Percentiles rank a stretch among this genome's conserved stretches.
Conservation (phyloP, 2,888 invertebrate species). For the Drosophila meridiana region DNA sequence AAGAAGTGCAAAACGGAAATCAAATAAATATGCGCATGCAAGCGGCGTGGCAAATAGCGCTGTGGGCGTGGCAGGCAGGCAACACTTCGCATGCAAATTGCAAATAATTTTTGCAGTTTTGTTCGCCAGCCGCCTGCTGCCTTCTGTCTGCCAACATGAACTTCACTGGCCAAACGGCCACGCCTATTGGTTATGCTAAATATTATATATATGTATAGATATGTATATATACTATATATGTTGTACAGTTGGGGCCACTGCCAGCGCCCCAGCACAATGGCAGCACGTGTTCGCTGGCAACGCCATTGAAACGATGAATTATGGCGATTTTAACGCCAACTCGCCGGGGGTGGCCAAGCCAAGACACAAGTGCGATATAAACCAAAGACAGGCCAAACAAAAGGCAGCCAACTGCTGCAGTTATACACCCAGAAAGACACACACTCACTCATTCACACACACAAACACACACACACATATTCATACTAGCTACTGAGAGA, state of each 20-base stretch:
- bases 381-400: slow-evolving; percentile 52
- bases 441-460: not conserved
- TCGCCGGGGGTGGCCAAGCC: slow-evolving; percentile 40
- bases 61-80: slow-evolving; percentile 10
- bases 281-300: slow-evolving; percentile 50
- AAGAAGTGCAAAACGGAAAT: slow-evolving; percentile 35
- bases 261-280: slow-evolving; percentile 21
- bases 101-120: slow-evolving; percentile 60
- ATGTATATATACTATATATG: not conserved
- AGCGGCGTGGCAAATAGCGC: slow-evolving; percentile 34
- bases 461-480: slow-evolving; percentile 2
- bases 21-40: slow-evolving; percentile 65
- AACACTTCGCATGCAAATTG: slow-evolving; percentile 65
- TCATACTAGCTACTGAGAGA: slow-evolving; percentile 19
- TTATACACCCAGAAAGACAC: slow-evolving; percentile 6
- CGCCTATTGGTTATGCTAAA: slow-evolving; percentile 55
- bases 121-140: slow-evolving; percentile 53
- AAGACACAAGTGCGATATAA: slow-evolving; percentile 48
- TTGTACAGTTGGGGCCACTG: not conserved
- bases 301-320: slow-evolving; percentile 78
- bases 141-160: slow-evolving; percentile 50
- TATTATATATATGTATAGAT: slow-evolving; percentile 1
- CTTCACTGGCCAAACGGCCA: slow-evolving; percentile 60
- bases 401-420: slow-evolving; percentile 43
- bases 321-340: slow-evolving; percentile 77